phyloP scores from a whole-genome alignment of 2,797 vertebrate species.

The Enteromius mattozi region DNA sequence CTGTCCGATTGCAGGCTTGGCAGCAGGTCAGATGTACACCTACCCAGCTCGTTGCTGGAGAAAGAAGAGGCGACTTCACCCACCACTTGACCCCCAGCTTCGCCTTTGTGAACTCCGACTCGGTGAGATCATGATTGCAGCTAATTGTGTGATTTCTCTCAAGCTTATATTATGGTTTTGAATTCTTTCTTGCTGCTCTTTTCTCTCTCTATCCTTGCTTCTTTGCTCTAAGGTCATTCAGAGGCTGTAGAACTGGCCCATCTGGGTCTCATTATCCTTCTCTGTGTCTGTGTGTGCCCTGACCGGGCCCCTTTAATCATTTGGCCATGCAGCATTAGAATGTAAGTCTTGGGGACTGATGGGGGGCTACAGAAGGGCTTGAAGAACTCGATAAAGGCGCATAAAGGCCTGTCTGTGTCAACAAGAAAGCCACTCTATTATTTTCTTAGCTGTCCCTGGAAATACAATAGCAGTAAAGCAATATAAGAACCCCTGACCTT shows the following conservation, averaged over 20 bases:
- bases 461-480: constrained; percentile 41
- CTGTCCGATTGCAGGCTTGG: constrained; percentile 81
- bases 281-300: constrained; percentile 67
- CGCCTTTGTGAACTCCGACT: constrained; percentile 94
- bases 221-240: constrained; percentile 53
- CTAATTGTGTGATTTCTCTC: background rate
- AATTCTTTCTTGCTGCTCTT: constrained; percentile 42
- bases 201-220: constrained; percentile 24
- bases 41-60: constrained; percentile 98
- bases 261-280: constrained; percentile 65
- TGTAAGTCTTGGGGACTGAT: constrained; percentile 63
- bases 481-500: constrained; percentile 13
- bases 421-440: constrained; percentile 36
- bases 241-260: constrained; percentile 46
- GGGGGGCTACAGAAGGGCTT: constrained; percentile 28
- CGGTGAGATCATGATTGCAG: constrained; percentile 77
- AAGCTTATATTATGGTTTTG: constrained; percentile 39
- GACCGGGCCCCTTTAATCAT: constrained; percentile 78
- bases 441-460: constrained; percentile 35
- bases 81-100: constrained; percentile 93
- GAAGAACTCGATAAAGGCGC: constrained; percentile 49
- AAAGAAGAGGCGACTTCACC: constrained; percentile 94
- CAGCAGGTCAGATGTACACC: constrained; percentile 95
- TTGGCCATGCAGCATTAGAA: constrained; percentile 76
- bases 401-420: constrained; percentile 41